Percentiles rank a stretch among this genome's conserved stretches.
Evolutionary conservation across 2,797 vertebrate genomes (phyloP).

Genomic region (Squalus acanthias): DNA sequence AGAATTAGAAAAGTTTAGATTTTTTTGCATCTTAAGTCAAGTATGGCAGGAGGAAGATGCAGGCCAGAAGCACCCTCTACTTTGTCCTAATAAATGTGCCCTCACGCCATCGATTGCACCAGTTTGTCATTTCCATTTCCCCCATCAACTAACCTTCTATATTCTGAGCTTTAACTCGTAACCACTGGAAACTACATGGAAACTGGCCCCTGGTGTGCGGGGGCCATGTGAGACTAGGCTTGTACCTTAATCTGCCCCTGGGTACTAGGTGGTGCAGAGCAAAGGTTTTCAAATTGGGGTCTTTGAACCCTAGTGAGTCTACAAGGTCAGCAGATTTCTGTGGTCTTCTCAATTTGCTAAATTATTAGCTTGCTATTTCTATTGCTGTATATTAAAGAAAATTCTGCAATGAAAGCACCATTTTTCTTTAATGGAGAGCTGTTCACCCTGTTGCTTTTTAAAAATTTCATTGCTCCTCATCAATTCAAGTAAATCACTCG

Average conservation of each 20-base stretch:
- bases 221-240: background rate
- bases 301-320: background rate
- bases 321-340: background rate
- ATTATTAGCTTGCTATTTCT: background rate
- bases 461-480: background rate
- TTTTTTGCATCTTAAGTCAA: background rate
- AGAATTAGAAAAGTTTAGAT: background rate
- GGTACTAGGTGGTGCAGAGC: background rate
- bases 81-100: background rate
- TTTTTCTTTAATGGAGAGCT: background rate
- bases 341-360: background rate
- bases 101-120: background rate
- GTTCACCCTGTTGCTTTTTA: background rate
- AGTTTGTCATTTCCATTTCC: background rate
- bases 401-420: background rate
- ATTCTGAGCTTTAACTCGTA: background rate
- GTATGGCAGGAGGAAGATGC: background rate
- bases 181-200: background rate
- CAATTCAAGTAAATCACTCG: background rate
- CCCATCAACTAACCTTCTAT: background rate
- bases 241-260: background rate
- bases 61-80: background rate
- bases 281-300: background rate
- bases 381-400: background rate
- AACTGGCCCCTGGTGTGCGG: background rate